Evolutionary conservation across 2,888 invertebrate genomes (phyloP).

Genomic region (Malthinus seriepunctatus): DNA sequence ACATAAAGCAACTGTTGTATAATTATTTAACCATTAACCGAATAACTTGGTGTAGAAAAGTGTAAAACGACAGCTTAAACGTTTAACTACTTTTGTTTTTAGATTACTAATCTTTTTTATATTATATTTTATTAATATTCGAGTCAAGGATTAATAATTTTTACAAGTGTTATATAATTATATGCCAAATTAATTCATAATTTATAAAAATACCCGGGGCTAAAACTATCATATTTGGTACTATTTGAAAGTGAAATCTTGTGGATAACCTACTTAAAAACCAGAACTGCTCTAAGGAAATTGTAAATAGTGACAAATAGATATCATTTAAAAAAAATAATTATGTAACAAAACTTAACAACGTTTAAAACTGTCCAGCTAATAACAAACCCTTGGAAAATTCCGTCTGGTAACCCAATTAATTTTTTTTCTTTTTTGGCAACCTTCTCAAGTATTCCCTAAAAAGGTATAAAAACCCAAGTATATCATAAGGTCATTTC

Average conservation of each 20-base stretch:
- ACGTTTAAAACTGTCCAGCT: no score
- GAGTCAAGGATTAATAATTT: conserved; percentile 9
- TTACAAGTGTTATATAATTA: conserved; percentile 18
- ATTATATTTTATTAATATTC: background rate
- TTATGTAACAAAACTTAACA: no score
- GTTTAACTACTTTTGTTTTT: conserved; percentile 1
- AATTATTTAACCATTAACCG: conserved; percentile 9
- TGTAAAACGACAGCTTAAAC: conserved; percentile 2
- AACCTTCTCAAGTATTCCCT: background rate
- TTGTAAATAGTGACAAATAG: background rate
- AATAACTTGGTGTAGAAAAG: conserved; percentile 3
- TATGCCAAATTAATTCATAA: conserved; percentile 10
- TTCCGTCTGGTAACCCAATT: no score
- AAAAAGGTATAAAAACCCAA: conserved; percentile 6
- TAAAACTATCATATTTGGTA: conserved; percentile 21
- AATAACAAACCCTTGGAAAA: no score
- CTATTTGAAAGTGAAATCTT: conserved; percentile 28
- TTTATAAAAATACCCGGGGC: conserved; percentile 14
- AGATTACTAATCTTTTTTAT: background rate
- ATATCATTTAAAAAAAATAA: background rate
- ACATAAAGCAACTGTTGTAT: background rate
- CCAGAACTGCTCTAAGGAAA: no score
- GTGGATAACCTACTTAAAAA: conserved; percentile 15
- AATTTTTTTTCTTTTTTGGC: no score
- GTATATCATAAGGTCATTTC: conserved; percentile 12